Evolutionary conservation across 2,888 invertebrate genomes (phyloP).

Genomic region (Eupithecia pulchellata): DNA sequence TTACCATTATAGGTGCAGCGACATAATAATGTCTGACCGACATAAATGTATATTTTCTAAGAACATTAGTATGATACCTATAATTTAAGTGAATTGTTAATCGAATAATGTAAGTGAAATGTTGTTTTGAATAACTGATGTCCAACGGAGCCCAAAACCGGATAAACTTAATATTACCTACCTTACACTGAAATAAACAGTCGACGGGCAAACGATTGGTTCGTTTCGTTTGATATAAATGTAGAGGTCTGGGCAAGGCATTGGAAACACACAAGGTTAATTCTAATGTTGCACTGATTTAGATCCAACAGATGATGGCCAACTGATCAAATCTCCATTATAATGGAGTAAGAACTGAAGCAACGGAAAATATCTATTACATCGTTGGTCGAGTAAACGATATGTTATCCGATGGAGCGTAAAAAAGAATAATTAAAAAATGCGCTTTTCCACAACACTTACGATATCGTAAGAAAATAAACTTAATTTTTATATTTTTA

Average conservation of each 20-base stretch:
- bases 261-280: background rate
- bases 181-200: no score
- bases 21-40: no score
- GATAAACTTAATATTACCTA: background rate
- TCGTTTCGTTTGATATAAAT: no score
- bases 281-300: background rate
- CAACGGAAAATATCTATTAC: background rate
- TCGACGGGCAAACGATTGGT: no score
- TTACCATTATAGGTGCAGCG: no score
- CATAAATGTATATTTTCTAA: no score
- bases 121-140: no score
- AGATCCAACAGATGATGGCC: background rate
- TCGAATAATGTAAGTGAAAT: no score
- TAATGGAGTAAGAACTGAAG: background rate
- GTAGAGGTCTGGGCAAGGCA: no score
- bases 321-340: background rate
- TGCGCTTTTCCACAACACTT: conserved; percentile 27
- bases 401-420: background rate
- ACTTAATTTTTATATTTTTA: background rate
- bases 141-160: background rate
- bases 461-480: conserved; percentile 13
- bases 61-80: no score
- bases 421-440: background rate
- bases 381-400: background rate
- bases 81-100: no score